Evolutionary conservation across 2,113 vertebrate species (phyloP).

Genomic region (Psephotus haematonotus): DNA sequence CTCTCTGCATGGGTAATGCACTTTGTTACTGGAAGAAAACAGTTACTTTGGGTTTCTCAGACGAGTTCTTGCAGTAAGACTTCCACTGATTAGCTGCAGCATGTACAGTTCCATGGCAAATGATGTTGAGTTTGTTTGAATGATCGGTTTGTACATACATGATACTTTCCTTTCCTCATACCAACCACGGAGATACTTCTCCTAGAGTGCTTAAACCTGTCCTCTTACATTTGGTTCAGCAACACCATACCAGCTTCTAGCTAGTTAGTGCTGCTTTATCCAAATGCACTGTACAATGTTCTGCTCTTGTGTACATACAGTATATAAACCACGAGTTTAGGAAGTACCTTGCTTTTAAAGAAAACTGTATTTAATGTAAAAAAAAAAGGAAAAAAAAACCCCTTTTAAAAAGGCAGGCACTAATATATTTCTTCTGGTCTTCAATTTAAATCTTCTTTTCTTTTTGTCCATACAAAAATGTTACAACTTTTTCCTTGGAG

Average conservation of each 20-base stretch:
- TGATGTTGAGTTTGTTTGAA: background rate
- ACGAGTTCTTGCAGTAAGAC: slow-evolving; percentile 11
- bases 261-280: slow-evolving; percentile 63
- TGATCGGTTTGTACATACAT: slow-evolving; percentile 65
- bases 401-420: slow-evolving; percentile 74
- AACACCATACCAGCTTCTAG: slow-evolving; percentile 31
- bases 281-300: slow-evolving; percentile 40
- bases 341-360: slow-evolving; percentile 71
- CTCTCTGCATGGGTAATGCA: slow-evolving; percentile 12
- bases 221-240: slow-evolving; percentile 52
- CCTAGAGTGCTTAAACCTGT: slow-evolving; percentile 52
- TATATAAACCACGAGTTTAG: slow-evolving; percentile 66
- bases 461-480: slow-evolving; percentile 53
- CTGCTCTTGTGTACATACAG: slow-evolving; percentile 61
- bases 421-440: slow-evolving; percentile 78
- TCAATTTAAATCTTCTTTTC: slow-evolving; percentile 29
- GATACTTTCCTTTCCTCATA: slow-evolving; percentile 58
- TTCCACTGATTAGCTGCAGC: slow-evolving; percentile 30
- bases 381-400: slow-evolving; percentile 60
- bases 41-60: background rate
- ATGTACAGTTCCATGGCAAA: background rate
- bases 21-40: background rate
- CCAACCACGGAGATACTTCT: slow-evolving; percentile 58
- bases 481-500: slow-evolving; percentile 56
- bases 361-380: slow-evolving; percentile 80